Evolutionary conservation across 2,113 vertebrate species (phyloP).

Genomic region (Pteronura brasiliensis): DNA sequence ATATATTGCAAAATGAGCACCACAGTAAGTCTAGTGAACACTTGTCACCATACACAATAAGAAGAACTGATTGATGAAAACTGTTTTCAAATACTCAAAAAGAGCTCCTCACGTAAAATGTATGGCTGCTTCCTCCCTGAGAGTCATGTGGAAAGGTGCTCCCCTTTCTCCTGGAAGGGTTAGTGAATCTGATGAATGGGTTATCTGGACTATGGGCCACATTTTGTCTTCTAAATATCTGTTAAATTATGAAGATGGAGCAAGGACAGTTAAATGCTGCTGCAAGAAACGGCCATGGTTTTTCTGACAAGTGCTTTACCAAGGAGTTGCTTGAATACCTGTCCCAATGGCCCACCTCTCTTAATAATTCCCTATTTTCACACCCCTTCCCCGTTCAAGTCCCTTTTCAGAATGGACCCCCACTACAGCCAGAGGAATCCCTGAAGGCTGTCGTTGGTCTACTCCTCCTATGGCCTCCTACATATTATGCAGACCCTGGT

Average conservation of each 20-base stretch:
- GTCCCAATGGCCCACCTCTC: background rate
- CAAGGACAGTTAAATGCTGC: background rate
- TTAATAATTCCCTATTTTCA: background rate
- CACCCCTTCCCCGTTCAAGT: background rate
- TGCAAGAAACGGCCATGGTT: background rate
- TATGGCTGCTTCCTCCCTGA: background rate
- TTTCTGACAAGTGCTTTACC: background rate
- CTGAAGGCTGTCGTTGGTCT: background rate
- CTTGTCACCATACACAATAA: background rate
- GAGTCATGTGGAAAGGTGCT: background rate
- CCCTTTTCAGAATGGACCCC: background rate
- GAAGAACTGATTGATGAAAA: background rate
- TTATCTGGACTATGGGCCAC: background rate
- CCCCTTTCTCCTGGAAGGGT: background rate
- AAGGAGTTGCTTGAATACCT: background rate
- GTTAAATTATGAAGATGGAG: background rate
- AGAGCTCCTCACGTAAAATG: background rate
- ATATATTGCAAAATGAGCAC: background rate
- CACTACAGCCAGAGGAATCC: background rate
- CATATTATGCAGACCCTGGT: fast-evolving
- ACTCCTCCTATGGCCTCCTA: background rate
- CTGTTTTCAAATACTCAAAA: background rate
- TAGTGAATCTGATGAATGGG: background rate
- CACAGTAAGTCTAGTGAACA: background rate
- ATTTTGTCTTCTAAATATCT: background rate